Percentiles rank a stretch among this genome's conserved stretches.
These are phyloP conservation scores for Chromis chromis DNA, from an alignment of 2,797 vertebrate genomes.

Conservation along the genomic window DNA sequence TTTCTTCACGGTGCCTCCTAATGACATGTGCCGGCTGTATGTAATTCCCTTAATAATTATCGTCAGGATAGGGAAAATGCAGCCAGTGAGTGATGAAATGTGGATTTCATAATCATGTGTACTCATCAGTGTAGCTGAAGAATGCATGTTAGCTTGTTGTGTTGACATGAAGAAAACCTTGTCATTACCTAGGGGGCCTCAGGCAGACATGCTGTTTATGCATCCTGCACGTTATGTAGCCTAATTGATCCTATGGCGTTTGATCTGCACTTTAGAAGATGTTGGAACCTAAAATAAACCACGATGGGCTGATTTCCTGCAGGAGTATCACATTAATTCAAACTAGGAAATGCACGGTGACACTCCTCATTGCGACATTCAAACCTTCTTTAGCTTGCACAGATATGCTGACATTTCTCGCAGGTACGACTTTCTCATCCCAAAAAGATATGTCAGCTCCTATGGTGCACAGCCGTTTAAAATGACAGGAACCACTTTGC, in stretches of 20 bases:
- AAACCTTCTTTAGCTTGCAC: neutral
- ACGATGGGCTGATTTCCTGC: neutral
- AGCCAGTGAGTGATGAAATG: constrained; percentile 64
- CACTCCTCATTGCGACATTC: too few species aligned
- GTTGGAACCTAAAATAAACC: neutral
- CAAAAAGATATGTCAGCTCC: constrained; percentile 1
- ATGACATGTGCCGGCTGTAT: constrained; percentile 79
- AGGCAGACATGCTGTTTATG: constrained; percentile 56
- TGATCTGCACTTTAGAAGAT: constrained; percentile 41
- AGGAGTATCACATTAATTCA: neutral
- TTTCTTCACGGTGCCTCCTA: constrained; percentile 74
- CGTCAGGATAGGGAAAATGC: constrained; percentile 53
- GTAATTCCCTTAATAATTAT: constrained; percentile 83
- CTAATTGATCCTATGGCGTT: constrained; percentile 44
- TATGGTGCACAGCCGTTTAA: neutral
- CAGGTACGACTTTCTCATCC: neutral
- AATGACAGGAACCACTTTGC: constrained; percentile 6
- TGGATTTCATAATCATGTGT: constrained; percentile 67
- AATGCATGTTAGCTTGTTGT: constrained; percentile 54
- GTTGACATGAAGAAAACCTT: constrained; percentile 65
- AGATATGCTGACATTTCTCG: constrained; percentile 28
- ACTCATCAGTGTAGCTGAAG: constrained; percentile 52
- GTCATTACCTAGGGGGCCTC: constrained; percentile 67
- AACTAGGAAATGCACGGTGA: too few species aligned
- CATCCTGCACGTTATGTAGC: constrained; percentile 44